These are phyloP conservation scores for Nixonia krombeini DNA, from an alignment of 1,140 invertebrate species.

Conservation along the genomic window DNA sequence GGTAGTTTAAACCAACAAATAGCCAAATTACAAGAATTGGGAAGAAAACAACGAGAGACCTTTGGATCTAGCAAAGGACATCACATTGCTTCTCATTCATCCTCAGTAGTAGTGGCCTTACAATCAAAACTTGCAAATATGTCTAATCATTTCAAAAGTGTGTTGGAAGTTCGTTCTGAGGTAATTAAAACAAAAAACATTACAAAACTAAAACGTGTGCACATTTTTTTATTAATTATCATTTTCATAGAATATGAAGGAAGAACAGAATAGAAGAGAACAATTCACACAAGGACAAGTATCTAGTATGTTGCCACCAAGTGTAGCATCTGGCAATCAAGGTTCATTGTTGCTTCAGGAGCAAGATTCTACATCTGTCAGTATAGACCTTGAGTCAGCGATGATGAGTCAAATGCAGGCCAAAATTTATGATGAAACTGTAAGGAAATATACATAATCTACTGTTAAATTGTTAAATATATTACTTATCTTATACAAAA, in stretches of 20 bases:
- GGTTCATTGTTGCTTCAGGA: conserved; percentile 77
- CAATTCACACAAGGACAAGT: conserved; percentile 90
- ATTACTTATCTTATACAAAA: too few species aligned
- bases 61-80: conserved; percentile 75
- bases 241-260: conserved; percentile 88
- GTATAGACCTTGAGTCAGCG: conserved; percentile 80
- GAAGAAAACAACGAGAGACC: conserved; percentile 77
- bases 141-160: conserved; percentile 96
- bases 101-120: conserved; percentile 92
- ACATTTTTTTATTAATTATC: too few species aligned
- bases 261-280: conserved; percentile 93
- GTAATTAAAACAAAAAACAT: too few species aligned
- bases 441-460: conserved; percentile 54
- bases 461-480: neutral
- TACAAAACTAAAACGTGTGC: too few species aligned
- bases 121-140: conserved; percentile 97
- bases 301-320: conserved; percentile 80
- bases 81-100: conserved; percentile 95
- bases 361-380: conserved; percentile 78
- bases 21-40: conserved; percentile 85
- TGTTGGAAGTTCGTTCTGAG: conserved; percentile 87
- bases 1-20: conserved; percentile 97
- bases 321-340: conserved; percentile 78
- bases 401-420: conserved; percentile 74
- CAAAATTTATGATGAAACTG: conserved; percentile 85